A percentile compares a stretch with the other conserved stretches of the same genome.
phyloP scores from a whole-genome alignment of 2,113 vertebrate genomes.

The Lepisosteus oculatus region DNA sequence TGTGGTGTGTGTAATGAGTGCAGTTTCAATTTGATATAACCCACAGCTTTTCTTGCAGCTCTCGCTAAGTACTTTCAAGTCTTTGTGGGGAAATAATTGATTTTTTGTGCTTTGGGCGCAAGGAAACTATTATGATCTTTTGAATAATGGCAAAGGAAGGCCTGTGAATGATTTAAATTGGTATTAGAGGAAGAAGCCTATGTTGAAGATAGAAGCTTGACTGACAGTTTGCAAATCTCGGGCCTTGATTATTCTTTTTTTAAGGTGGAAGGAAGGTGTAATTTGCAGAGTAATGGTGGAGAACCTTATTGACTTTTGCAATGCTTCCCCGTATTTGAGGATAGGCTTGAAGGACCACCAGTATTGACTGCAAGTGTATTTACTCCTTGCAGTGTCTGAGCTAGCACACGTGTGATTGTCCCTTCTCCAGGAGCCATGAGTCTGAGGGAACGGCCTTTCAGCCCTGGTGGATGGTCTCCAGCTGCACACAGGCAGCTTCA shows the following conservation, averaged over 20 bases:
- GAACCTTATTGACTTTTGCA: constrained; percentile 40
- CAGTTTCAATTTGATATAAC: constrained; percentile 99
- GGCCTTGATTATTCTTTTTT: constrained; percentile 92
- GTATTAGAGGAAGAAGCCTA: constrained; percentile 95
- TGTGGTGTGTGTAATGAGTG: constrained; percentile 99
- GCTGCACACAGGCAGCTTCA: not conserved
- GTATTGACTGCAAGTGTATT: constrained; percentile 13
- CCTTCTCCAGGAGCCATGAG: not conserved
- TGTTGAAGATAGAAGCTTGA: constrained; percentile 86
- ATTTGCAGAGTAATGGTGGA: constrained; percentile 37
- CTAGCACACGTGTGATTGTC: not conserved
- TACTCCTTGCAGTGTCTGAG: not conserved
- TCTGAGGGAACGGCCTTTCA: constrained; percentile 22
- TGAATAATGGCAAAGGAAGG: constrained; percentile 99
- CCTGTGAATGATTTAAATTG: constrained; percentile 99
- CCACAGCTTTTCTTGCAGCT: constrained; percentile 98
- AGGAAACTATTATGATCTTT: constrained; percentile 99
- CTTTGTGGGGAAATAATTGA: constrained; percentile 99
- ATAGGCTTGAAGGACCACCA: constrained; percentile 8
- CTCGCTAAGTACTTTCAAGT: constrained; percentile 99
- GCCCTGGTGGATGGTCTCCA: constrained; percentile 20
- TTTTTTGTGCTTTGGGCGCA: constrained; percentile 99
- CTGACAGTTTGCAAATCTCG: constrained; percentile 89
- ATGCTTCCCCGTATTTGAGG: constrained; percentile 8
- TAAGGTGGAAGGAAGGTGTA: constrained; percentile 57